Evolutionary conservation across 2,888 invertebrate genomes (phyloP).

Genomic region (Pyrocoelia pectoralis): DNA sequence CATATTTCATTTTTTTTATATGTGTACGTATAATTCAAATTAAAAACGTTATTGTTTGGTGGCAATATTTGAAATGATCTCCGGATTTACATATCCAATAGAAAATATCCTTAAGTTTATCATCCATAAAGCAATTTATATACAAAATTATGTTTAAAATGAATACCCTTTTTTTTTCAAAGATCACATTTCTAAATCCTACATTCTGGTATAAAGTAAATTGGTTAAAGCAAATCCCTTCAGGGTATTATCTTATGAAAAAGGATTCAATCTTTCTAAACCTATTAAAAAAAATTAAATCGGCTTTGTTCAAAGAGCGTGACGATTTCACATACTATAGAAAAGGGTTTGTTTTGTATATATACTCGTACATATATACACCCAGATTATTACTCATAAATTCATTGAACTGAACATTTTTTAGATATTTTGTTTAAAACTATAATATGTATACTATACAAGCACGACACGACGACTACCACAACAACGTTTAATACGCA

Average conservation of each 20-base stretch:
- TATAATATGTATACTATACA: not conserved
- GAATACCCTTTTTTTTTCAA: not conserved
- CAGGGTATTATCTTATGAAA: slow-evolving; percentile 13
- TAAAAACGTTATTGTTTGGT: too few species aligned
- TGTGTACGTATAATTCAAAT: too few species aligned
- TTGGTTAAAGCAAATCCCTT: slow-evolving; percentile 13
- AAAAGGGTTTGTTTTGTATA: slow-evolving; percentile 17
- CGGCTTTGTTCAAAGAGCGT: slow-evolving; percentile 23
- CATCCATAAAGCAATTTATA: not conserved
- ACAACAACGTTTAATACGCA: not conserved
- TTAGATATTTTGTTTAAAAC: slow-evolving; percentile 3
- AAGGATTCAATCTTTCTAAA: slow-evolving; percentile 15
- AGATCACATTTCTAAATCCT: not conserved
- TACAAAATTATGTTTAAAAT: not conserved
- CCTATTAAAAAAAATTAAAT: slow-evolving; percentile 20
- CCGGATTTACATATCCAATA: too few species aligned
- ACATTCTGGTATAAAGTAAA: not conserved
- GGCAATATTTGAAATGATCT: too few species aligned
- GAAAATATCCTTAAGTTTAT: not conserved
- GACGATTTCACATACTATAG: slow-evolving; percentile 16
- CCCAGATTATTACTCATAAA: slow-evolving; percentile 5
- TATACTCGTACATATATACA: not conserved
- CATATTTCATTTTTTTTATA: too few species aligned
- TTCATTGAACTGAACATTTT: slow-evolving; percentile 1
- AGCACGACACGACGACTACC: too few species aligned